Evolutionary conservation across 1,140 invertebrate genomes (phyloP).

Genomic region (Tyrophagus putrescentiae): DNA sequence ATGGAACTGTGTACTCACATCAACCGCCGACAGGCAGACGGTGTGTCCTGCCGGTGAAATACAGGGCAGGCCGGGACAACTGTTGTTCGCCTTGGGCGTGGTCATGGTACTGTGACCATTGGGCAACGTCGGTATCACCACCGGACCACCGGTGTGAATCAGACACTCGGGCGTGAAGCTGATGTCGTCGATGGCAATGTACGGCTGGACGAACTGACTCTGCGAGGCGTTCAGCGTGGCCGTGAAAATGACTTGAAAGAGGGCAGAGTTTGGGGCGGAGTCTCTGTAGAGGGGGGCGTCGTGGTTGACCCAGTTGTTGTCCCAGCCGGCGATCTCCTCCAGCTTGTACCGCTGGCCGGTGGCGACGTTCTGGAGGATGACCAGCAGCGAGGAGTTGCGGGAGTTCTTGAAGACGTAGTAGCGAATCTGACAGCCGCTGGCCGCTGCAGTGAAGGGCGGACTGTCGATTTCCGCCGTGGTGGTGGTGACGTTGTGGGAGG

Average conservation of each 20-base stretch:
- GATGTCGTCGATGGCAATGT: slow-evolving; percentile 25
- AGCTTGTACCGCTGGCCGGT: not conserved
- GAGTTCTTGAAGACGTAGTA: not conserved
- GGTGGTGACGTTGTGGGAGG: not conserved
- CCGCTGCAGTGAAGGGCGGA: not conserved
- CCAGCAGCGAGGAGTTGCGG: not conserved
- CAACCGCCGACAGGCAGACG: not conserved
- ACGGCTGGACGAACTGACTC: slow-evolving; percentile 7
- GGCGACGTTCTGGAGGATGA: not conserved
- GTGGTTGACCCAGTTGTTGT: not conserved
- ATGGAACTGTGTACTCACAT: no score
- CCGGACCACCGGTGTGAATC: no score
- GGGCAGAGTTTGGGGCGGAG: no score
- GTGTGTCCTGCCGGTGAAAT: not conserved
- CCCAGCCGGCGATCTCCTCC: not conserved
- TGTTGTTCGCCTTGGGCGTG: not conserved
- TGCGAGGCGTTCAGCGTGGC: not conserved
- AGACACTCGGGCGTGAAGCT: slow-evolving; percentile 22
- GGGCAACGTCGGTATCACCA: slow-evolving; percentile 8
- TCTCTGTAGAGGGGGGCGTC: not conserved
- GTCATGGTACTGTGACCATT: not conserved
- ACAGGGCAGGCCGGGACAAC: not conserved
- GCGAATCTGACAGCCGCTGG: not conserved
- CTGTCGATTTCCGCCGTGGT: not conserved
- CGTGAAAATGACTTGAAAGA: not conserved